phyloP scores from a whole-genome alignment of 2,113 vertebrate genomes.

The Mirounga angustirostris region DNA sequence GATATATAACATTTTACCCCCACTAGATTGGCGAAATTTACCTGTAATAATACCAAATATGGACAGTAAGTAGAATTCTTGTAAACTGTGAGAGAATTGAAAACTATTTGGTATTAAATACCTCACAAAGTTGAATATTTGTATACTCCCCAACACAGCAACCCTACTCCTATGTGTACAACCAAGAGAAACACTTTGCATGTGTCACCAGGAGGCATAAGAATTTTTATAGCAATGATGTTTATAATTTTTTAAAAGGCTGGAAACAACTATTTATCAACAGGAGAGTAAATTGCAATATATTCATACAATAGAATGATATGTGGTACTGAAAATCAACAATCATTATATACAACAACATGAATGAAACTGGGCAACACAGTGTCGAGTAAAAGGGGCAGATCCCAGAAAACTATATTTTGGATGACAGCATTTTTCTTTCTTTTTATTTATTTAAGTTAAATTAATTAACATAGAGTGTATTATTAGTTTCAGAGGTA shows the following conservation, averaged over 20 bases:
- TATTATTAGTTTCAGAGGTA: neutral
- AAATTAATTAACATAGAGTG: neutral
- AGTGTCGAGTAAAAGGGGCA: conserved; percentile 5
- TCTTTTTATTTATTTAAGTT: neutral
- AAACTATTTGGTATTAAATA: conserved; percentile 49
- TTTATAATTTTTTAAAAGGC: conserved; percentile 40
- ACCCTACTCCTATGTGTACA: neutral
- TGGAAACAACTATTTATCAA: conserved; percentile 49
- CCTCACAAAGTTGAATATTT: conserved; percentile 50
- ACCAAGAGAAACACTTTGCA: conserved; percentile 19
- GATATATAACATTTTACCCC: conserved; percentile 6
- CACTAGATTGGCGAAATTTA: conserved; percentile 56
- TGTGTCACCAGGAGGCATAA: conserved; percentile 26
- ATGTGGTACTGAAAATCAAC: conserved; percentile 27
- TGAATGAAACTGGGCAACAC: conserved; percentile 41
- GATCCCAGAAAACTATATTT: neutral
- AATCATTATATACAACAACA: conserved; percentile 12
- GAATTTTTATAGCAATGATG: conserved; percentile 16
- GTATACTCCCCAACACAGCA: neutral
- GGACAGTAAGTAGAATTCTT: conserved; percentile 55
- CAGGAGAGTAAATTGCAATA: neutral
- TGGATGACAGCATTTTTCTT: conserved; percentile 49
- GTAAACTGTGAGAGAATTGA: neutral
- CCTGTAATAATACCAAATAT: conserved; percentile 15
- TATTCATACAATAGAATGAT: conserved; percentile 25